Evolutionary conservation across 2,888 invertebrate genomes (phyloP), one percentile per base, ranked within the genome.

Genomic region (Tiliacea citrago): DNA sequence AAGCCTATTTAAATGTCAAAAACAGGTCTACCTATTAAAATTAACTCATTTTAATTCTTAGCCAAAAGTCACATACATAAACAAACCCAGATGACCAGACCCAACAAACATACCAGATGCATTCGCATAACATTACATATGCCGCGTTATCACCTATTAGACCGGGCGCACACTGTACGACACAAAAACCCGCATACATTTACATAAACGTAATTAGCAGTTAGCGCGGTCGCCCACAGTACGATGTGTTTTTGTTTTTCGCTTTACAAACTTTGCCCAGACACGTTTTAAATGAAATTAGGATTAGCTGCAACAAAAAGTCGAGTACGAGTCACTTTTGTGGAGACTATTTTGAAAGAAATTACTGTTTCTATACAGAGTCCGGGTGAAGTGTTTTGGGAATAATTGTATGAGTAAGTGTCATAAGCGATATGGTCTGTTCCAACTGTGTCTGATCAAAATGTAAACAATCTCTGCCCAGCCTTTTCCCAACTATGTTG

Each of bases 131-230:
- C 49, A 79, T 68, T 51, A 60, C 53, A 51, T 39, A 68, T 29
- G 57, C 63, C 21, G 8, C 49, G 68, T 74, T 86, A 85, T 81
- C 79, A 42, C 67, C 53, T 71, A 82, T 85, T 78, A 86, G 66
- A 78, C 71, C 76, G 76, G 77, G 77, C 75, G 77, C 82, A 86
- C 82, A 77, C 77, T 75, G 66, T 8, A 61, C 78, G 18, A 69
- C 53, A 71, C 47, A 62, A 85, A 85, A 87, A 82, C 68, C 74
- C 42, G 66, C 61, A 72, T 65, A 83, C 77, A 89, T 90, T 88
- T 86, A 81, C 90, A 90, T 89, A 86, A 84, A 89, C 83, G 86
- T 86, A 87, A 88, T 91, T 89, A 89, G 86, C 81, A 84, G 73
- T 76, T 68, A 79, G 63, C 75, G 70, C 84, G 73, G 73, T 81